Evolutionary conservation across 2,113 vertebrate genomes (phyloP).

Genomic region (Mugil cephalus): DNA sequence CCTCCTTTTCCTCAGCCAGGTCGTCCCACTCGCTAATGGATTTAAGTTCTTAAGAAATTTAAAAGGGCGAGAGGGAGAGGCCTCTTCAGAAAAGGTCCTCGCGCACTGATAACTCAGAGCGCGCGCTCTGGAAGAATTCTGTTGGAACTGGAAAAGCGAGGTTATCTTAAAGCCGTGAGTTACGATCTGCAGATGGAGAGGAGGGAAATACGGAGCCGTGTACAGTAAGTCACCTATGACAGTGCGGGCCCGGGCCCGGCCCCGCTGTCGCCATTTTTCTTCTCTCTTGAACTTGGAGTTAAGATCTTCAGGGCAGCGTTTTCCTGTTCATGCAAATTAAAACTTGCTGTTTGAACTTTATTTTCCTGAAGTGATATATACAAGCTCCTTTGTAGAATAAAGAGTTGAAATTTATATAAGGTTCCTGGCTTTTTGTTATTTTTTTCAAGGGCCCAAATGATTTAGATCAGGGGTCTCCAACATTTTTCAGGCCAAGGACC

Average conservation of each 20-base stretch:
- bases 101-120: slow-evolving; percentile 58
- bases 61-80: slow-evolving; percentile 12
- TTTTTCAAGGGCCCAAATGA: too few relatives aligned
- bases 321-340: slow-evolving; percentile 15
- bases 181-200: slow-evolving; percentile 62
- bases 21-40: slow-evolving; percentile 12
- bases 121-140: slow-evolving; percentile 66
- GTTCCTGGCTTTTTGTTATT: too few relatives aligned
- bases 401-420: background rate
- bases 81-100: slow-evolving; percentile 33
- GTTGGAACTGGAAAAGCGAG: slow-evolving; percentile 1
- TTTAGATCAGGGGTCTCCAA: too few relatives aligned
- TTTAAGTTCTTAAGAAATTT: slow-evolving; percentile 23
- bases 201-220: slow-evolving; percentile 8
- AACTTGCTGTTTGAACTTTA: slow-evolving; percentile 6
- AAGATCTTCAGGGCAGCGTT: background rate
- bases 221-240: slow-evolving; percentile 60
- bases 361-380: background rate
- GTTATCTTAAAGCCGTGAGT: slow-evolving; percentile 64
- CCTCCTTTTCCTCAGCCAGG: background rate
- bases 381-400: slow-evolving; percentile 15
- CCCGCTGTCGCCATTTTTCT: slow-evolving; percentile 41
- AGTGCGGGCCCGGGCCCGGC: slow-evolving; percentile 28
- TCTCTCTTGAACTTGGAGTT: slow-evolving; percentile 1
- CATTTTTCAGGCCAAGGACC: too few relatives aligned